Conservation (phyloP, 2,888 invertebrate genomes). For the Catocala fraxini region DNA sequence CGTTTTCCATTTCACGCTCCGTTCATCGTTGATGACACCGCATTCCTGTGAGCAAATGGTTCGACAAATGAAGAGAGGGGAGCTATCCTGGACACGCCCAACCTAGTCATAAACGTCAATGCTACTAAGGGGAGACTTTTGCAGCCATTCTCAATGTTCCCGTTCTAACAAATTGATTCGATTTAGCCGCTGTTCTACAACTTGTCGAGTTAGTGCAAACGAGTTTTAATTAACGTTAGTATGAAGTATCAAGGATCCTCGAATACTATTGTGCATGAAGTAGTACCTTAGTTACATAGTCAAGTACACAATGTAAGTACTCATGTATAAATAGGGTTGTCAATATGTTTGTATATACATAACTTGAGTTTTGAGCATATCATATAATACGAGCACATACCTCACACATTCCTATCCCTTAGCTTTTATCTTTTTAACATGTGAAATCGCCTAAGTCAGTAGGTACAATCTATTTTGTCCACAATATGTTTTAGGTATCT, state of each 20-base stretch:
- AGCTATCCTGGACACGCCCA: constrained; percentile 81
- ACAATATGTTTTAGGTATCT: too few species aligned
- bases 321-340: too few species aligned
- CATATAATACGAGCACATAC: too few species aligned
- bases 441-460: too few species aligned
- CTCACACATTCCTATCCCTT: too few species aligned
- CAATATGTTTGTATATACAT: too few species aligned
- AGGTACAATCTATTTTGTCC: too few species aligned
- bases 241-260: background rate
- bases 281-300: too few species aligned
- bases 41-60: constrained; percentile 85
- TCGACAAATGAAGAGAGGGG: constrained; percentile 85
- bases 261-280: constrained; percentile 12
- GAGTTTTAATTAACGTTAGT: constrained; percentile 40
- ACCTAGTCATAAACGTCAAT: constrained; percentile 83
- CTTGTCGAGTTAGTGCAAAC: constrained; percentile 29
- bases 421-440: too few species aligned
- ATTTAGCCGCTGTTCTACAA: constrained; percentile 61
- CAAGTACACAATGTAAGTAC: too few species aligned
- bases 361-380: too few species aligned
- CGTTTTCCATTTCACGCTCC: constrained; percentile 87
- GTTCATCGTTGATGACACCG: constrained; percentile 85
- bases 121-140: constrained; percentile 58
- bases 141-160: constrained; percentile 51
- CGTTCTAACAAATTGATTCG: constrained; percentile 74